Evolutionary conservation across 2,888 invertebrate species (phyloP).

Genomic region (Drosophila testacea): DNA sequence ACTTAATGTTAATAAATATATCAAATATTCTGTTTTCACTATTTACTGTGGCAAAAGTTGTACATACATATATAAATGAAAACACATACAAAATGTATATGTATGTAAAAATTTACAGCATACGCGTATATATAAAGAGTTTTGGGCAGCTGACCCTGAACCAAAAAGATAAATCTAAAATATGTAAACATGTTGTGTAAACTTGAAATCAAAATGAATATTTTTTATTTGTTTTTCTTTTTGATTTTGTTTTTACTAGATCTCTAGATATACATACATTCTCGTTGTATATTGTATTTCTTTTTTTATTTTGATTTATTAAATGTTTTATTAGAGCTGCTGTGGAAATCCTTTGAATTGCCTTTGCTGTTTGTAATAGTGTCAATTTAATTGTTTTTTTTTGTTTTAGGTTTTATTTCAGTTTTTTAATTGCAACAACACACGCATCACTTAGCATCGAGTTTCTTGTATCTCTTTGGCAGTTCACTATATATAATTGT

Average conservation of each 20-base stretch:
- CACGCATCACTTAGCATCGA: neutral
- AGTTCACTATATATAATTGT: constrained; percentile 12
- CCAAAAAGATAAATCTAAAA: constrained; percentile 18
- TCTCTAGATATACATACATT: constrained; percentile 17
- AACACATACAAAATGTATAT: constrained; percentile 37
- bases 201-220: constrained; percentile 26
- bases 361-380: constrained; percentile 18
- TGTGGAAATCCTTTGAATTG: constrained; percentile 19
- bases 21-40: constrained; percentile 52
- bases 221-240: constrained; percentile 20
- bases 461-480: constrained; percentile 21
- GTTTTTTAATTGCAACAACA: constrained; percentile 14
- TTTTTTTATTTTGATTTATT: constrained; percentile 27
- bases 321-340: constrained; percentile 25
- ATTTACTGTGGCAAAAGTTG: constrained; percentile 47
- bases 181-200: constrained; percentile 29
- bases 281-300: constrained; percentile 6
- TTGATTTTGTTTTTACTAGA: constrained; percentile 1
- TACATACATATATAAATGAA: constrained; percentile 49
- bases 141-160: constrained; percentile 19
- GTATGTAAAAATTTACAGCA: constrained; percentile 22
- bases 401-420: constrained; percentile 18
- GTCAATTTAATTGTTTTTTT: constrained; percentile 26
- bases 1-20: constrained; percentile 78
- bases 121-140: constrained; percentile 1